These are phyloP conservation scores for Monochamus saltuarius DNA, from an alignment of 1,140 invertebrate species.

Conservation along the genomic window DNA sequence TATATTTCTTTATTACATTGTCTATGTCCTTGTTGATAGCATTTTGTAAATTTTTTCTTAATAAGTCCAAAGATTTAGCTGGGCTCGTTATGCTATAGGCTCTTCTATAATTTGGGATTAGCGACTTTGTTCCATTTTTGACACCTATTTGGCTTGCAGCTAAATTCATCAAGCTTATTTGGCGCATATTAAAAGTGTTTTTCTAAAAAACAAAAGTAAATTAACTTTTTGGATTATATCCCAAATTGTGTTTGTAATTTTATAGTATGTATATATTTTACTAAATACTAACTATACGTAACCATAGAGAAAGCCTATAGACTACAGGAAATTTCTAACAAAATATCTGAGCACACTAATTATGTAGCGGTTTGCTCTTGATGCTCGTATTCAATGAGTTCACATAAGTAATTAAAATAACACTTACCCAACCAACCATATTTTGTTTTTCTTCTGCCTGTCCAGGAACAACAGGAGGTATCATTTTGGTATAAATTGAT, in stretches of 20 bases:
- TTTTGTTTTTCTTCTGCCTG: conserved; percentile 48
- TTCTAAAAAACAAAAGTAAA: conserved; percentile 54
- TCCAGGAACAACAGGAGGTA: conserved; percentile 49
- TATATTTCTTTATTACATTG: conserved; percentile 71
- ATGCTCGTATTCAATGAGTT: not conserved
- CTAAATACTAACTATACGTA: no score
- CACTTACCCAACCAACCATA: conserved; percentile 50
- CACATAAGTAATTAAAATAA: conserved; percentile 13
- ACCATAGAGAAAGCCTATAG: no score
- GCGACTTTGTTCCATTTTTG: conserved; percentile 56
- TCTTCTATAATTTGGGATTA: conserved; percentile 50
- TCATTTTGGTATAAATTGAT: conserved; percentile 40
- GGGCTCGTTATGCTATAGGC: conserved; percentile 56
- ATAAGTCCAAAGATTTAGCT: conserved; percentile 71
- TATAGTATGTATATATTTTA: no score
- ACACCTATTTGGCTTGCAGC: conserved; percentile 56
- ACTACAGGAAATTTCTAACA: no score
- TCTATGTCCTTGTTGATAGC: conserved; percentile 78
- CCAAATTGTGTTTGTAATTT: no score
- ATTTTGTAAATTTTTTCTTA: conserved; percentile 73
- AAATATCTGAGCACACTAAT: no score
- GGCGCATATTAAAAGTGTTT: conserved; percentile 61
- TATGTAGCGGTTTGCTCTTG: no score
- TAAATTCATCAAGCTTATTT: conserved; percentile 63
- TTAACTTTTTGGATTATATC: no score